Base-by-base conservation (phyloP, 2,797 vertebrate species). In the Huso huso region DNA sequence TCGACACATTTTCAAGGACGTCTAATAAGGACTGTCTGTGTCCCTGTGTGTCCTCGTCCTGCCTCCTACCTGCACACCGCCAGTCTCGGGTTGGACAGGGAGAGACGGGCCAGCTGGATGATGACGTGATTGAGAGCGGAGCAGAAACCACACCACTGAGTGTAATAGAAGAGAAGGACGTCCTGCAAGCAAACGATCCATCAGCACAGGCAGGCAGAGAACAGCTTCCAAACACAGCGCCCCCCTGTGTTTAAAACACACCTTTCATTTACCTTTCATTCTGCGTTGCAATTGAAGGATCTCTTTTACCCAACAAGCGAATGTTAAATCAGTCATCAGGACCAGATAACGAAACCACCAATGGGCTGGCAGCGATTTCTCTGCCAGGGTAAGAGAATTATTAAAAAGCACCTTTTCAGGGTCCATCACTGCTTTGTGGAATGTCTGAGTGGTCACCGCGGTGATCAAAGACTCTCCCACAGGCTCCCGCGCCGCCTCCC, bases 361-460 rank as follows among this genome's bases (percentile, higher is more conserved):
- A 37, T 37, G 23, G 23, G 23, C 4, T 37, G 23, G 4, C 23
- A 37, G 23, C 23, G 23, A 3, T 3, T 37, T 37, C 23, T 37
- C 23, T 37, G 23, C 23, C 23, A 37, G 23, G 23, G 23, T 18
- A 8, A 37, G 8, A 11, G 0, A 62, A 49, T 23, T 51, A 10
- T 48, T 8, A 8, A 10, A 6, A 64, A 64, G 79, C 71, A 95
- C 93, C 91, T 86, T 91, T 51, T 91, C 77, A 11, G 76, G 76
- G 65, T 89, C 90, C 87, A 94, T 89, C 74, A 97, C 88, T 0
- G 80, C 75, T 11, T 87, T 71, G 8, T 83, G 84, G 71, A 98
- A 98, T 61, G 89, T 91, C 60, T 79, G 81, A 0, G 94, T 94
- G 10, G 93, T 95, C 63, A 97, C 88, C 69, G 98, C 96, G 53